Evolutionary conservation across 2,888 invertebrate genomes (phyloP), one percentile per base, ranked within the genome.

Genomic region (Parnassius smintheus): DNA sequence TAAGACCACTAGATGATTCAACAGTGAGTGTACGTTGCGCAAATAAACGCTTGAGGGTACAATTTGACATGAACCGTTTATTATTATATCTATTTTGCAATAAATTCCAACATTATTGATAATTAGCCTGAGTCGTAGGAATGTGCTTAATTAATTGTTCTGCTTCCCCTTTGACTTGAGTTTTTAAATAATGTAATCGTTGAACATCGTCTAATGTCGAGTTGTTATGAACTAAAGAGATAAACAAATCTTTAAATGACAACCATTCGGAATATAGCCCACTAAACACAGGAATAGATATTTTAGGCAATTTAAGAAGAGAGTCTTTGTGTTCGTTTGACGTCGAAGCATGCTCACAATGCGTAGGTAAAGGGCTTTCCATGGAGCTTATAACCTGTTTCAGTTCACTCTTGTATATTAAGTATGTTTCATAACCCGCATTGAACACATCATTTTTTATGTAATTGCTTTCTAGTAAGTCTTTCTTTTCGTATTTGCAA

Each of bases 21-120:
- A 9, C 22, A n/a, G 10, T 58, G 49, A 68, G 59, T 22, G 48
- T 46, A 22, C 62, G 62, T 56, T 68, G 68, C 35, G 44, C n/a
- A 52, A 66, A 65, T 22, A 66, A 59, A 18, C 64, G 57, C 10
- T 65, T 64, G 8, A 68, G 54, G 13, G 65, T 64, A 53, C 64
- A 64, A 46, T 59, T 66, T 25, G 59, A 66, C 56, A 66, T 64
- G 35, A 56, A n/a, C 18, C 50, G 50, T 18, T n/a, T 50, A 50
- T 50, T 50, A 18, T 18, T 18, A 50, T 50, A 18, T 18, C 18
- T 13, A 18, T 18, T 18, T 18, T 50, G 18, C 18, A 50, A 50
- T 18, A 50, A 2, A 11, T 52, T 25, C 51, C 51, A 52, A 12
- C 51, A 25, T 52, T 52, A 25, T 52, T 11, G 13, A 25, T 52